These are phyloP conservation scores for Merodon equestris DNA, from an alignment of 2,888 invertebrate genomes.

Conservation along the genomic window DNA sequence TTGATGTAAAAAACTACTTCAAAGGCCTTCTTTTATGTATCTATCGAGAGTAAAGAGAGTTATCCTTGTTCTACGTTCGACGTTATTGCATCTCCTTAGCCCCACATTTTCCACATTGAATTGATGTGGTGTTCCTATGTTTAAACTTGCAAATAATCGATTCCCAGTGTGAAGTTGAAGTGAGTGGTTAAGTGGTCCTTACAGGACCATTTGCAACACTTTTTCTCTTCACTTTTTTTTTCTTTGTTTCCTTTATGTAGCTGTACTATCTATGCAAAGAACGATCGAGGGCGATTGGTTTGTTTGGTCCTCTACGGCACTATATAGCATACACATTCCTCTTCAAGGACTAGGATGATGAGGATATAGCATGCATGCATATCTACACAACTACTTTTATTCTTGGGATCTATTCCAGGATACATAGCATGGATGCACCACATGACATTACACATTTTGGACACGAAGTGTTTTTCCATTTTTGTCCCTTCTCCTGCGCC, in stretches of 20 bases:
- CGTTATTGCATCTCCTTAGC: too few relatives aligned
- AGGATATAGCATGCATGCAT: not conserved
- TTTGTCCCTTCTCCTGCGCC: not conserved
- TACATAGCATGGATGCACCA: constrained; percentile 5
- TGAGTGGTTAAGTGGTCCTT: constrained; percentile 34
- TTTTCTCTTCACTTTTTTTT: not conserved
- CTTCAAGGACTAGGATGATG: not conserved
- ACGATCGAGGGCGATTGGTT: constrained; percentile 18
- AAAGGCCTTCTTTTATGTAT: too few relatives aligned
- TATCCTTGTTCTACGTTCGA: not conserved
- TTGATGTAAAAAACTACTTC: not conserved
- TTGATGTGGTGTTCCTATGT: constrained; percentile 26
- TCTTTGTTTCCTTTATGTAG: not conserved
- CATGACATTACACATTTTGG: not conserved
- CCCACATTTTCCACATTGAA: constrained; percentile 20
- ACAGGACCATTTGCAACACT: constrained; percentile 11
- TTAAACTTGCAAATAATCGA: constrained; percentile 39
- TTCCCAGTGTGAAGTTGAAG: constrained; percentile 31
- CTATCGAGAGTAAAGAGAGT: not conserved
- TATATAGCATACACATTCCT: not conserved
- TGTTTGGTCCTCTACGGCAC: too few relatives aligned
- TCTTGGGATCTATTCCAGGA: constrained; percentile 1
- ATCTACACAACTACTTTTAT: too few relatives aligned
- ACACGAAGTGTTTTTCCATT: not conserved
- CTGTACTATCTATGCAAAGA: not conserved